Percentiles rank a stretch among this genome's conserved stretches.
phyloP scores from a whole-genome alignment of 1,140 invertebrate species.

The Ephestia elutella region DNA sequence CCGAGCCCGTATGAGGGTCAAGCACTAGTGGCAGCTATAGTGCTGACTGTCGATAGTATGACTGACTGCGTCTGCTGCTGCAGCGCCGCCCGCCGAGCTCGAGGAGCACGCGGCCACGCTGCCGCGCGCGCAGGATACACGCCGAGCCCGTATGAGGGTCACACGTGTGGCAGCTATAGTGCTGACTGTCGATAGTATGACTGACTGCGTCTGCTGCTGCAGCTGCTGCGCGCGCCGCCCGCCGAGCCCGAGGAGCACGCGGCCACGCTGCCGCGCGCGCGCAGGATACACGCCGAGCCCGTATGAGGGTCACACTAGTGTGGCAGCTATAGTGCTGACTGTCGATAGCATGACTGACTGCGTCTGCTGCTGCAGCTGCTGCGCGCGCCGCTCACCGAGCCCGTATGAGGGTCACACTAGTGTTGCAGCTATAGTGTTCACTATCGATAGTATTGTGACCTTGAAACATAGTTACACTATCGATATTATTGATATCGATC shows the following conservation, averaged over 20 bases:
- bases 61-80: constrained; percentile 73
- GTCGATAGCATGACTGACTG: no score
- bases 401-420: no score
- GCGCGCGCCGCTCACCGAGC: constrained; percentile 23
- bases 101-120: constrained; percentile 9
- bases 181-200: no score
- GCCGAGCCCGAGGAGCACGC: constrained; percentile 9
- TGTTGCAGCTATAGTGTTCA: no score
- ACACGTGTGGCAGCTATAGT: no score
- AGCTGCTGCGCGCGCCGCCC: constrained; percentile 39
- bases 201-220: constrained; percentile 71
- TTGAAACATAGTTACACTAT: no score
- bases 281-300: constrained; percentile 21
- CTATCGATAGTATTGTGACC: no score
- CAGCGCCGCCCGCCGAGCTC: constrained; percentile 19
- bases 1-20: constrained; percentile 26
- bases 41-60: no score
- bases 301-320: no score
- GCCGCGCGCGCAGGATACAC: constrained; percentile 16
- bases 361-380: constrained; percentile 60
- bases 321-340: no score
- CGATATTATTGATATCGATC: no score
- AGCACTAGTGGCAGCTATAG: no score
- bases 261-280: constrained; percentile 14
- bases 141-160: constrained; percentile 26